Evolutionary conservation across 2,797 vertebrate species (phyloP), one percentile per base, ranked within the genome.

Genomic region (Tauraco hartlaubi): DNA sequence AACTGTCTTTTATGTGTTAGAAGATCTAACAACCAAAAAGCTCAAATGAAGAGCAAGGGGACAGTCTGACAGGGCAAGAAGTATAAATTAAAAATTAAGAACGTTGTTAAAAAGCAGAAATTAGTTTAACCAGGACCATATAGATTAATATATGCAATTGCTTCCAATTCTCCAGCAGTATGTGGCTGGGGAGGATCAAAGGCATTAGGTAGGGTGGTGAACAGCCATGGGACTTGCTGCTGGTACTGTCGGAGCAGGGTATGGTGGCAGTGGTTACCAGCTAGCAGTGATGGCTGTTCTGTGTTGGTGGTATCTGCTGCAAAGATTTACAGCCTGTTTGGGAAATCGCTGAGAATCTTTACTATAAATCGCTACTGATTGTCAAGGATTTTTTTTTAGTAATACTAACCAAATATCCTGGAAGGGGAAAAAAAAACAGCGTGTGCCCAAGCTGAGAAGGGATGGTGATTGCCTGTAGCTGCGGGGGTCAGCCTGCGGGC

Each of bases 291-390:
- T 14, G 21, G 54, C 77, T 85, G 51, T 28, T 62, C 51, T n/a
- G 5, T 23, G 43, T 23, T 0, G 0, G 16, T 0, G 2, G 33
- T 29, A 33, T 6, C 64, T 0, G 0, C 62, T 14, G 37, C 9
- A 35, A 78, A 56, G 37, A 73, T 63, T 66, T 88, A 69, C 54
- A 63, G 77, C 63, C 74, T 62, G 2, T 13, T 9, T 46, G 59
- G 74, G 75, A 63, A 76, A 74, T 46, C 26, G 8, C 52, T 25
- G 78, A 66, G 33, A 13, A 52, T 29, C 87, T 87, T 62, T 43
- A 33, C 12, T 20, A 64, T n/a, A 85, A 72, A 56, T 74, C 52
- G 23, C 44, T 61, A 6, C 52, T 25, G 37, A n/a, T 37, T 49
- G 17, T 12, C 44, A 68, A 77, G 80, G 73, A 23, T 43, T 41